Percentiles rank a stretch among this genome's conserved stretches.
Conservation (phyloP, 1,140 invertebrate species). For the Sminthurides bifidus region DNA sequence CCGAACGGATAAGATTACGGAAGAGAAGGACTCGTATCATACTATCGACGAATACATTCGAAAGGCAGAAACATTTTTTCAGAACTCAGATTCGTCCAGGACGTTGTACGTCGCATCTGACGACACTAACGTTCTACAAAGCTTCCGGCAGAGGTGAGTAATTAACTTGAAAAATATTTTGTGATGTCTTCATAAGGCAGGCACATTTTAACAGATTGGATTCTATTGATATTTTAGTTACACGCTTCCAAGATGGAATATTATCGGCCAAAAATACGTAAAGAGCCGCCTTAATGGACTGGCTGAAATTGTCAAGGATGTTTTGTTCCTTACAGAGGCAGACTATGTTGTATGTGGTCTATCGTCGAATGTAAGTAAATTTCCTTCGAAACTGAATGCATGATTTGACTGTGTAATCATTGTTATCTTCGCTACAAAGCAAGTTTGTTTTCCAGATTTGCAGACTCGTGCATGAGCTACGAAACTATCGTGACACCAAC, state of each 20-base stretch:
- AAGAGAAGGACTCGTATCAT: background rate
- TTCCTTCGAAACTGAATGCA: no score
- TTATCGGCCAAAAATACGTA: background rate
- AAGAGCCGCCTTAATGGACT: background rate
- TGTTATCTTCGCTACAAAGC: no score
- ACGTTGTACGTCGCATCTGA: constrained; percentile 11
- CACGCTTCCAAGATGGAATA: constrained; percentile 3
- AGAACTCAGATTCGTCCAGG: background rate
- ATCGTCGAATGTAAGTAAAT: constrained; percentile 11
- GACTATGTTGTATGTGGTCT: constrained; percentile 15
- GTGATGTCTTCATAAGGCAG: no score
- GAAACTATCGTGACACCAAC: no score
- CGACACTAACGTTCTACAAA: constrained; percentile 7
- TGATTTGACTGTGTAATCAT: no score
- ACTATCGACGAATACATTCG: constrained; percentile 5
- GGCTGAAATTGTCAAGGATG: constrained; percentile 6
- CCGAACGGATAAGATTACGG: constrained; percentile 10
- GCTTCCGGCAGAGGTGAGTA: background rate
- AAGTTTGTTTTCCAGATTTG: no score
- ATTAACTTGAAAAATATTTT: no score
- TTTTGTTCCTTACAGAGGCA: constrained; percentile 6
- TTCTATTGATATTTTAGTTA: background rate
- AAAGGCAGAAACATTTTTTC: background rate
- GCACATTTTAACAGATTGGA: background rate
- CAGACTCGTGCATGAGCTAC: no score